Evolutionary conservation across 2,888 invertebrate genomes (phyloP).

Genomic region (Oxystoma pomonae): DNA sequence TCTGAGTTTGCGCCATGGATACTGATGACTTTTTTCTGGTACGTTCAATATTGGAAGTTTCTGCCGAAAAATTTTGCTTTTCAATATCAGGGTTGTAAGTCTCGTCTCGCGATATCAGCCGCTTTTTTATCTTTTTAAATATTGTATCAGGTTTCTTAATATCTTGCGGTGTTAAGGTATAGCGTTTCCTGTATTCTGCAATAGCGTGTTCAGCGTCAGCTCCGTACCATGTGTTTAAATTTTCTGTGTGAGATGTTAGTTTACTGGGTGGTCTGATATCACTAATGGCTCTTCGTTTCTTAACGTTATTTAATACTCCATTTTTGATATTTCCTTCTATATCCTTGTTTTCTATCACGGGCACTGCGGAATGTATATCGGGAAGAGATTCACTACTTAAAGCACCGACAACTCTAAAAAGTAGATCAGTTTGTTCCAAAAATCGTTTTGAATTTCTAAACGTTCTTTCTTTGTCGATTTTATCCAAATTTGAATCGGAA

Average conservation of each 20-base stretch:
- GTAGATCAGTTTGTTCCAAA: conserved; percentile 69
- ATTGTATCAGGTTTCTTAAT: conserved; percentile 28
- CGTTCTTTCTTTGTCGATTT: conserved; percentile 75
- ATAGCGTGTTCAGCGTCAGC: conserved; percentile 58
- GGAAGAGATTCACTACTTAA: conserved; percentile 55
- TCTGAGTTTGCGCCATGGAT: conserved; percentile 49
- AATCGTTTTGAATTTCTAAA: conserved; percentile 64
- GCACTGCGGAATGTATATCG: no score
- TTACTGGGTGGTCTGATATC: conserved; percentile 48
- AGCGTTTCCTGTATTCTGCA: conserved; percentile 46
- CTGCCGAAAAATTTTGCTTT: conserved; percentile 38
- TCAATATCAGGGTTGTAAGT: conserved; percentile 34
- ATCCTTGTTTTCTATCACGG: no score
- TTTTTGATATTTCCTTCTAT: no score
- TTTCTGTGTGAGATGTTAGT: conserved; percentile 42
- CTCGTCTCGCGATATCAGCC: conserved; percentile 18
- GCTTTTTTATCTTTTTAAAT: conserved; percentile 18
- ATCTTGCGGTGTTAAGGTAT: conserved; percentile 20
- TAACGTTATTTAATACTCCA: no score
- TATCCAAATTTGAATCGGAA: conserved; percentile 71
- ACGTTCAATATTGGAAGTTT: conserved; percentile 44
- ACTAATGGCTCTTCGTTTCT: conserved; percentile 60
- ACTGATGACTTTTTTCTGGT: conserved; percentile 37
- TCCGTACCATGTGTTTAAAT: conserved; percentile 66
- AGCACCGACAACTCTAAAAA: conserved; percentile 74